phyloP scores from a whole-genome alignment of 2,797 vertebrate genomes.

The Rhynchonycteris naso region DNA sequence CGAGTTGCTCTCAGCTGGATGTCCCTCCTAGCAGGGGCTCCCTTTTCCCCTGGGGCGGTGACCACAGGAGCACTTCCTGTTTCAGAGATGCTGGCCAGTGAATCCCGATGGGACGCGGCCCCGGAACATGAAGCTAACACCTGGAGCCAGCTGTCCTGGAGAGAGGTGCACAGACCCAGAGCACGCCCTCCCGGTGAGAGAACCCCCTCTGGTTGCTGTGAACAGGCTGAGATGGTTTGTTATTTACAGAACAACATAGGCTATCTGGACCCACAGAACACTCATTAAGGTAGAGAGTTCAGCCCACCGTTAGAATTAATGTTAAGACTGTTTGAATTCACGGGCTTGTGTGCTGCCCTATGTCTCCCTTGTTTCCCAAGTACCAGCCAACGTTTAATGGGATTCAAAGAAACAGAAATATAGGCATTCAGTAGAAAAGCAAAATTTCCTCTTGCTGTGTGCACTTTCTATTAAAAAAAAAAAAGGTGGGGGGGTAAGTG shows the following conservation, averaged over 20 bases:
- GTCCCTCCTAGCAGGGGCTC: accelerated
- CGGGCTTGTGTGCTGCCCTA: not conserved
- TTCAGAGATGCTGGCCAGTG: accelerated
- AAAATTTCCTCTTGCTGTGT: conserved; percentile 14
- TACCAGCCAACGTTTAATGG: accelerated
- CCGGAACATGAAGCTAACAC: not conserved
- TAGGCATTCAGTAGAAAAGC: not conserved
- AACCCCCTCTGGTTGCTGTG: not conserved
- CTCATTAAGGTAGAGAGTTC: not conserved
- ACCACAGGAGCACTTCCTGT: too few relatives aligned
- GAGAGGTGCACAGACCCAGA: too few relatives aligned
- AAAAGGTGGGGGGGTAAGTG: not conserved
- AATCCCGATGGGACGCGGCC: accelerated
- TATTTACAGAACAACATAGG: not conserved
- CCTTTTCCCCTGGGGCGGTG: not conserved
- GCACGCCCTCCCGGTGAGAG: too few relatives aligned
- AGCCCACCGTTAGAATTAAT: not conserved
- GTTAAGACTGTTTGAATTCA: not conserved
- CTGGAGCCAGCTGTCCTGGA: too few relatives aligned
- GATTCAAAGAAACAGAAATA: not conserved
- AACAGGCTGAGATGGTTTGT: not conserved
- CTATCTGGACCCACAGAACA: not conserved
- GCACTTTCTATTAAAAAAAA: not conserved
- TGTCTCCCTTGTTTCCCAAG: conserved; percentile 38
- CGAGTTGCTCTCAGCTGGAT: not conserved